These are phyloP conservation scores for Pyrocephalus nanus DNA, from an alignment of 2,797 vertebrate species.

Conservation along the genomic window DNA sequence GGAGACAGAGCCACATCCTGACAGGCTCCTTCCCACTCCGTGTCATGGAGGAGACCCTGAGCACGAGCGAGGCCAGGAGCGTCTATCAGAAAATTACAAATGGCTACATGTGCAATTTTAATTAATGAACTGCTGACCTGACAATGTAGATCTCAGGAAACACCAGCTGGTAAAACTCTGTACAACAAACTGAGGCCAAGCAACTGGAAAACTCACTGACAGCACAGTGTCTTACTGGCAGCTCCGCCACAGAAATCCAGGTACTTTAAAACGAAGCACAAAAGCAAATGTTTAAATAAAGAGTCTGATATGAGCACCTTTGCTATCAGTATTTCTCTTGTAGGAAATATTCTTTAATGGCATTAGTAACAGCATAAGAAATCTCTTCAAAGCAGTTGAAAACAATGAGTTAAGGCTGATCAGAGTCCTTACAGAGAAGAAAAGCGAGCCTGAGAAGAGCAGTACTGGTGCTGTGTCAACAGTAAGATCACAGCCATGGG, in stretches of 20 bases:
- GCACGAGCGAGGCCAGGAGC: background rate
- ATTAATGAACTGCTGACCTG: conserved; percentile 48
- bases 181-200: conserved; percentile 19
- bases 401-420: background rate
- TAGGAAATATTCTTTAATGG: background rate
- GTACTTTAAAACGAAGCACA: background rate
- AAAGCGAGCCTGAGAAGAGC: background rate
- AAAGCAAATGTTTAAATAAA: background rate
- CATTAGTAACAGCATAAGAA: background rate
- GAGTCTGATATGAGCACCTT: background rate
- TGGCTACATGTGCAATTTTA: conserved; percentile 41
- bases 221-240: background rate
- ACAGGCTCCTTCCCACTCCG: background rate
- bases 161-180: conserved; percentile 44
- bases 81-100: conserved; percentile 30
- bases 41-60: background rate
- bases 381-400: background rate
- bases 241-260: background rate
- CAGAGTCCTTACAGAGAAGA: background rate
- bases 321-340: background rate
- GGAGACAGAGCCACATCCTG: background rate
- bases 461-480: background rate
- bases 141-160: conserved; percentile 11
- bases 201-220: conserved; percentile 45
- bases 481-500: background rate